Evolutionary conservation across 2,113 vertebrate species (phyloP).

Genomic region (Athene noctua): DNA sequence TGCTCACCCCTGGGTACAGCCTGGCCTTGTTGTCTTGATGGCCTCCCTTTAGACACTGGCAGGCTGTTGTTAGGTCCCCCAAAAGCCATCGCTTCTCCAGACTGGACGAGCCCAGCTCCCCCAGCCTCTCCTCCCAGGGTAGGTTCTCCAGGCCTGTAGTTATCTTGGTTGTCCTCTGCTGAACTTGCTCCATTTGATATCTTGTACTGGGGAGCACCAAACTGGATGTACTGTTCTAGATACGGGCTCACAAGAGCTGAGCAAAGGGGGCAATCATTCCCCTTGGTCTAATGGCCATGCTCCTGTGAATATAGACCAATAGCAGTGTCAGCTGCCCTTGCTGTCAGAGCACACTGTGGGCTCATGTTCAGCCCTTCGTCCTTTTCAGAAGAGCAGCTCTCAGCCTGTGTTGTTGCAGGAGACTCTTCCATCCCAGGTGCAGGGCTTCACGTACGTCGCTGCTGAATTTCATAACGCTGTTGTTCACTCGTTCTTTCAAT

Average conservation of each 20-base stretch:
- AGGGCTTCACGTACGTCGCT: background rate
- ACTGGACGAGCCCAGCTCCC: background rate
- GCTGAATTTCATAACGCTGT: background rate
- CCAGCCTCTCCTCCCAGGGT: background rate
- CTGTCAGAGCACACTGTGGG: too few relatives aligned
- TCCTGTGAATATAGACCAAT: background rate
- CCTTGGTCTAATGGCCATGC: background rate
- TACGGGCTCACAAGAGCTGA: background rate
- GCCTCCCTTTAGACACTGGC: background rate
- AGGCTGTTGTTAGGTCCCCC: background rate
- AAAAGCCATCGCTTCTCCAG: background rate
- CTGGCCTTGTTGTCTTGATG: background rate
- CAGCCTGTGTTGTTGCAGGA: background rate
- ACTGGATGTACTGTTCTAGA: background rate
- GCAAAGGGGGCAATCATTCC: background rate
- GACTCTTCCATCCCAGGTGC: background rate
- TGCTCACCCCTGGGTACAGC: background rate
- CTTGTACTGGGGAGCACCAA: background rate
- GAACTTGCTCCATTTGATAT: background rate
- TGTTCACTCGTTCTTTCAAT: background rate
- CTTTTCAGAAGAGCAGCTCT: background rate
- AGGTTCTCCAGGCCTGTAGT: background rate
- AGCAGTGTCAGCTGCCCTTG: background rate
- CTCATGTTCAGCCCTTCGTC: background rate
- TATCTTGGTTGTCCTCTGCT: background rate